These are phyloP conservation scores for Neoitamus cyanurus DNA, from an alignment of 2,888 invertebrate species.

Conservation along the genomic window DNA sequence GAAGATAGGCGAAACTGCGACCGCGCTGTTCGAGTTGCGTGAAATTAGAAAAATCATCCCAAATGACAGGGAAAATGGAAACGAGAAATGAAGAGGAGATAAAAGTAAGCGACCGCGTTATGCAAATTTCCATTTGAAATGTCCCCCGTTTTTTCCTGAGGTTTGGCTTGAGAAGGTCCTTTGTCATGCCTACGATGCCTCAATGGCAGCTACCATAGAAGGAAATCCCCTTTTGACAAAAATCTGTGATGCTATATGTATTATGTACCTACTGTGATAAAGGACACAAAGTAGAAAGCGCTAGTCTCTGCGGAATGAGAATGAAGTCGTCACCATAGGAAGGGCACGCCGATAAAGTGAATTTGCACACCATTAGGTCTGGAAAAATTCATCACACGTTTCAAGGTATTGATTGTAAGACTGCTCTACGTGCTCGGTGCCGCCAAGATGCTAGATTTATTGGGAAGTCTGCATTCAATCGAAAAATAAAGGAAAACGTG, in stretches of 20 bases:
- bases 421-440: constrained; percentile 2
- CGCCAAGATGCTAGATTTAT: constrained; percentile 34
- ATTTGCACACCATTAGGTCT: constrained; percentile 44
- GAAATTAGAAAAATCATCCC: constrained; percentile 41
- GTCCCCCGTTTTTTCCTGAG: constrained; percentile 21
- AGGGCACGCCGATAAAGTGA: constrained; percentile 8
- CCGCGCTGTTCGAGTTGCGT: background rate
- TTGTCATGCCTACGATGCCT: background rate
- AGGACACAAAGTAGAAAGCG: constrained; percentile 18
- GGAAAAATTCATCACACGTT: constrained; percentile 43
- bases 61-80: constrained; percentile 19
- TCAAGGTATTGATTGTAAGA: constrained; percentile 37
- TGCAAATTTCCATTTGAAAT: constrained; percentile 39
- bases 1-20: background rate
- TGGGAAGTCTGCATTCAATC: constrained; percentile 23
- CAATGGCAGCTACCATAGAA: background rate
- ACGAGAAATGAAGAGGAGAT: constrained; percentile 7
- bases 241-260: constrained; percentile 30
- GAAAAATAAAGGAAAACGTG: background rate
- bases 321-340: background rate
- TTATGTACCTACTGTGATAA: constrained; percentile 34
- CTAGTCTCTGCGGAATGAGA: background rate
- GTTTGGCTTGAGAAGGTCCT: constrained; percentile 19
- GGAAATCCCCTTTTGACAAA: background rate
- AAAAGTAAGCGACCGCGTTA: constrained; percentile 35